Evolutionary conservation across 2,797 vertebrate species (phyloP).

Genomic region (Lerista edwardsae): DNA sequence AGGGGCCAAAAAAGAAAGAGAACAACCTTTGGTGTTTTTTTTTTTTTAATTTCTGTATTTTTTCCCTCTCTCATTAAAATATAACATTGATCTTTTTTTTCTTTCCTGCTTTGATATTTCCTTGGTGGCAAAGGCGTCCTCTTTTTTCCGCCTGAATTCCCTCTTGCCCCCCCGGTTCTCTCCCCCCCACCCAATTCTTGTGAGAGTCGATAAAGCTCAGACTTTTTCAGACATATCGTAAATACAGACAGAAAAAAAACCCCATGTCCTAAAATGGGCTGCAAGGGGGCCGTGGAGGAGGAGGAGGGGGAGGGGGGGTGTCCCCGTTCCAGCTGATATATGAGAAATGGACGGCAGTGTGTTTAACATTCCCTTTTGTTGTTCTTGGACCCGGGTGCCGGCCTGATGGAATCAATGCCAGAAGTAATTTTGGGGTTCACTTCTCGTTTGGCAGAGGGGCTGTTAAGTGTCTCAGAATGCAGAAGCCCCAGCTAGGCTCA

Average conservation of each 20-base stretch:
- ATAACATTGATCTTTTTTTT: constrained; percentile 50
- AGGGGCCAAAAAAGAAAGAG: too few species aligned
- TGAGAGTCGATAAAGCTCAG: neutral
- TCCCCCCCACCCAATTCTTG: neutral
- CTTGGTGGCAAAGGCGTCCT: constrained; percentile 58
- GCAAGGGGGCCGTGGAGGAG: neutral
- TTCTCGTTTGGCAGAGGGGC: constrained; percentile 60
- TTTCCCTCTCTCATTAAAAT: constrained; percentile 61
- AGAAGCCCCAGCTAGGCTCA: neutral
- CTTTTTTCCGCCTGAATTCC: neutral
- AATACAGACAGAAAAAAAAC: neutral
- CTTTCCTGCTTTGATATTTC: constrained; percentile 49
- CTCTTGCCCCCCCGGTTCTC: neutral
- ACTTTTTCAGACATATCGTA: constrained; percentile 43
- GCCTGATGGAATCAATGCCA: neutral
- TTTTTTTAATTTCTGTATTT: too few species aligned
- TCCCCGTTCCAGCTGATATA: neutral
- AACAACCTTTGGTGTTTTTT: neutral
- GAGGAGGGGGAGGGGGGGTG: neutral
- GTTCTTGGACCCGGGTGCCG: constrained; percentile 48
- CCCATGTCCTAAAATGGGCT: fast-evolving
- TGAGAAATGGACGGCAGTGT: constrained; percentile 40
- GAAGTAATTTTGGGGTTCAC: constrained; percentile 56
- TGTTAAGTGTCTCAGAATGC: constrained; percentile 38
- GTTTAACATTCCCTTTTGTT: constrained; percentile 38